Evolutionary conservation across 64 coral and sea anemone species (phyloP).

Genomic region (Acropora yongei): DNA sequence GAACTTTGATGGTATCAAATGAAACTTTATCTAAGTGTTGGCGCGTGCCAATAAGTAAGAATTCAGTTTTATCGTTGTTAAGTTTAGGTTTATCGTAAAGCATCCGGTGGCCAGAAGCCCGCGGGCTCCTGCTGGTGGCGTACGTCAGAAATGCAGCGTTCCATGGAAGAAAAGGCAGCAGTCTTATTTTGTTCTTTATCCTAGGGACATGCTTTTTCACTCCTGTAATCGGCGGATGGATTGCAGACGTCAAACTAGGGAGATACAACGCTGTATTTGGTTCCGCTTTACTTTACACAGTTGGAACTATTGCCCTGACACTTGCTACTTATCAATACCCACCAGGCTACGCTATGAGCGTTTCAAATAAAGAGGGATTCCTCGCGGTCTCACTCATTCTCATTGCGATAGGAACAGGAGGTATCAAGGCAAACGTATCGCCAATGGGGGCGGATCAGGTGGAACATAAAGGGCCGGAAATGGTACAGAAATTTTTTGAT

Average conservation of each 20-base stretch:
- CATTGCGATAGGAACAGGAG: slow-evolving; percentile 71
- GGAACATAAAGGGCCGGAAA: slow-evolving; percentile 1
- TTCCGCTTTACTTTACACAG: slow-evolving; percentile 55
- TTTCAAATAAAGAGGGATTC: slow-evolving; percentile 24
- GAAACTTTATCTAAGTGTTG: too few species aligned
- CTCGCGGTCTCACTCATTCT: slow-evolving; percentile 57
- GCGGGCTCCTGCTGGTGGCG: too few species aligned
- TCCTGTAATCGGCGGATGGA: slow-evolving; percentile 75
- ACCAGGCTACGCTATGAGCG: not conserved
- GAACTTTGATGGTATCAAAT: too few species aligned
- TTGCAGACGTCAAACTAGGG: slow-evolving; percentile 54
- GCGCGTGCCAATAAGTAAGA: too few species aligned
- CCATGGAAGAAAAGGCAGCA: too few species aligned
- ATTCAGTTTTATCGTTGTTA: too few species aligned
- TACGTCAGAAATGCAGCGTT: too few species aligned
- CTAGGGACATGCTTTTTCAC: slow-evolving; percentile 72
- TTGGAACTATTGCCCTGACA: slow-evolving; percentile 51
- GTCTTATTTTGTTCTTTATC: not conserved
- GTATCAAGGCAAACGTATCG: slow-evolving; percentile 81
- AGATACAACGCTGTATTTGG: slow-evolving; percentile 81
- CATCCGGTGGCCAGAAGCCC: too few species aligned
- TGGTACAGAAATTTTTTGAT: slow-evolving; percentile 72
- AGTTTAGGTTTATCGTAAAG: too few species aligned
- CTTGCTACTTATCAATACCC: slow-evolving; percentile 32
- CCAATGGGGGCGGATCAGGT: slow-evolving; percentile 80